phyloP scores from a whole-genome alignment of 2,888 invertebrate species.

The Leptinotarsa peninsularis region DNA sequence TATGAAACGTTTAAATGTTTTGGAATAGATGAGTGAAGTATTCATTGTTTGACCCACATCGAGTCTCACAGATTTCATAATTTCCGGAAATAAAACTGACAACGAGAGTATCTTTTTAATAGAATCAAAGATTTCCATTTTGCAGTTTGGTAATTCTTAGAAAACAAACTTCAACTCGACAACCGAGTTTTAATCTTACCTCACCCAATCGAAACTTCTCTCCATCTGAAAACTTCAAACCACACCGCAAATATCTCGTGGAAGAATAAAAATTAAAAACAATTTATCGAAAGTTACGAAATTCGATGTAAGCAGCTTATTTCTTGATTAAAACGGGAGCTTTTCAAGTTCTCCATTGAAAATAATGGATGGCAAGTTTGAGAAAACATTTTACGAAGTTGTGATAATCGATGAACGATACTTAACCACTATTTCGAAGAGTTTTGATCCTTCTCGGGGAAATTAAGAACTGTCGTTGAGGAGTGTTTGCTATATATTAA shows the following conservation, averaged over 20 bases:
- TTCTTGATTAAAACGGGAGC: slow-evolving; percentile 24
- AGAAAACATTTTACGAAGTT: neutral
- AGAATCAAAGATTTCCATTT: no score
- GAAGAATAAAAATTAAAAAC: slow-evolving; percentile 10
- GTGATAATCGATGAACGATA: neutral
- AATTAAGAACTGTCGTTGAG: neutral
- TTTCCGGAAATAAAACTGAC: no score
- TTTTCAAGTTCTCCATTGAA: slow-evolving; percentile 13
- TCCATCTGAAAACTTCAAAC: neutral
- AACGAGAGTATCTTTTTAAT: no score
- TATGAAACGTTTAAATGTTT: no score
- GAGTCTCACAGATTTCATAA: no score
- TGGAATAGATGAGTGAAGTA: no score
- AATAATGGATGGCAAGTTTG: slow-evolving; percentile 12
- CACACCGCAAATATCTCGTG: slow-evolving; percentile 9
- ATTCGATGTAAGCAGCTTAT: slow-evolving; percentile 15
- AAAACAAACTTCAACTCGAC: neutral
- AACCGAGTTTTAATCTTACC: no score
- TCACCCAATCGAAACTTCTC: neutral
- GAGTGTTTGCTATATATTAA: neutral
- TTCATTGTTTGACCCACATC: no score
- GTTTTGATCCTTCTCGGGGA: neutral
- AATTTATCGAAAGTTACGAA: slow-evolving; percentile 14
- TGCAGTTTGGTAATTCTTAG: no score
- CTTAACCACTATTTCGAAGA: neutral